Conservation (phyloP, 1,140 invertebrate genomes). For the Cherax quadricarinatus region DNA sequence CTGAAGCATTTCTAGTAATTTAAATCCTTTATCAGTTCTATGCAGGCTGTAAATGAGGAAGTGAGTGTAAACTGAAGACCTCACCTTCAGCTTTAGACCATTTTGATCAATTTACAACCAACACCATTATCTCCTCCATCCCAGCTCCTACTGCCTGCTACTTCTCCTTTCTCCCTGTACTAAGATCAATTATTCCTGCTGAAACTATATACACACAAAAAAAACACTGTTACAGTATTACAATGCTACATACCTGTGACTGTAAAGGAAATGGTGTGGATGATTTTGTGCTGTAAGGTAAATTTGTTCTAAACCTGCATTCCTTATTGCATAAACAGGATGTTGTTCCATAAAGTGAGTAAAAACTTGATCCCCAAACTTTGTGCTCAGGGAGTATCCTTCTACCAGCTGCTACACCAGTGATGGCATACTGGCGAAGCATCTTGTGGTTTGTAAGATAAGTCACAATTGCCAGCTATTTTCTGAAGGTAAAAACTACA, state of each 20-base stretch:
- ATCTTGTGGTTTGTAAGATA: not conserved
- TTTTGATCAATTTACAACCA: too few relatives aligned
- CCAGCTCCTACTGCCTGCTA: too few relatives aligned
- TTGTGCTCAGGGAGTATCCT: not conserved
- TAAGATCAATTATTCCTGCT: too few relatives aligned
- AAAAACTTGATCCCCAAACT: not conserved
- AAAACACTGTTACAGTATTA: too few relatives aligned
- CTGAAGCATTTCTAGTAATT: too few relatives aligned
- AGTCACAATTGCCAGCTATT: not conserved
- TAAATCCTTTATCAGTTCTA: too few relatives aligned
- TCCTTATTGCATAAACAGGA: not conserved
- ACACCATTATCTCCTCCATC: too few relatives aligned
- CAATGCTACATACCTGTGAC: not conserved
- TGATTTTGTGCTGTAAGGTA: not conserved
- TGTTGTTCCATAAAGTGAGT: not conserved
- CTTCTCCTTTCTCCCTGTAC: too few relatives aligned
- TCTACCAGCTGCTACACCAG: not conserved
- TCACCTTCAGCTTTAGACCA: too few relatives aligned
- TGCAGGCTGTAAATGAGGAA: too few relatives aligned
- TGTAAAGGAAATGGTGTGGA: not conserved
- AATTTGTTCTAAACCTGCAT: not conserved
- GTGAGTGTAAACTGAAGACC: too few relatives aligned
- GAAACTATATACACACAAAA: too few relatives aligned
- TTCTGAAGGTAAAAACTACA: not conserved
- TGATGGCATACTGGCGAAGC: not conserved